These are phyloP conservation scores for Dryas iulia DNA, from an alignment of 1,140 invertebrate species.

Conservation along the genomic window DNA sequence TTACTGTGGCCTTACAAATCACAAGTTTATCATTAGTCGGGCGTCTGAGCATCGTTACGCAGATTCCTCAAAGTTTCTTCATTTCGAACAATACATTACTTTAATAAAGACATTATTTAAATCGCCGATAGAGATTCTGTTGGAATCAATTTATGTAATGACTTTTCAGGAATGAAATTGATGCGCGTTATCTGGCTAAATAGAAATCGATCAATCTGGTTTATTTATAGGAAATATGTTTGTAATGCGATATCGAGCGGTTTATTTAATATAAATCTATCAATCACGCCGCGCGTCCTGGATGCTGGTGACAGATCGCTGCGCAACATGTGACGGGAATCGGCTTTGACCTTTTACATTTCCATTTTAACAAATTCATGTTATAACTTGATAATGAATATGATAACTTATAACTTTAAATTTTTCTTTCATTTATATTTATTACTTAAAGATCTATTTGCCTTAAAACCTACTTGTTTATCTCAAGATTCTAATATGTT, in stretches of 20 bases:
- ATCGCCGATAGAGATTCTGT: conserved; percentile 17
- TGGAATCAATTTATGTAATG: conserved; percentile 13
- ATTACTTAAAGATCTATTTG: too few species aligned
- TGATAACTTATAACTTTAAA: too few species aligned
- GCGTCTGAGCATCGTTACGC: conserved; percentile 30
- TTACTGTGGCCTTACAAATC: conserved; percentile 66
- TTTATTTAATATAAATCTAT: conserved; percentile 35
- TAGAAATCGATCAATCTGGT: conserved; percentile 60
- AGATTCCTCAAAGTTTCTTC: conserved; percentile 15
- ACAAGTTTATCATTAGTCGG: conserved; percentile 62
- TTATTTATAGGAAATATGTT: conserved; percentile 57
- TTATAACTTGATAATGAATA: conserved; percentile 14
- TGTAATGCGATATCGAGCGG: conserved; percentile 64
- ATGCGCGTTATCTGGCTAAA: conserved; percentile 29
- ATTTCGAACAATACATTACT: conserved; percentile 19
- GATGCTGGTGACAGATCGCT: conserved; percentile 57
- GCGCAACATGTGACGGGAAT: conserved; percentile 58
- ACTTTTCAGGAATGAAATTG: conserved; percentile 25
- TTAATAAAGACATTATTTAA: conserved; percentile 26
- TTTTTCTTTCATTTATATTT: too few species aligned
- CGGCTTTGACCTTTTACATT: conserved; percentile 32
- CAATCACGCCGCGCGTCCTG: conserved; percentile 44
- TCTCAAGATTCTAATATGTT: too few species aligned
- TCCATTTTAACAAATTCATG: conserved; percentile 17
- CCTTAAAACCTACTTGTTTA: too few species aligned